Evolutionary conservation across 2,888 invertebrate genomes (phyloP).

Genomic region (Thelaira solivaga): DNA sequence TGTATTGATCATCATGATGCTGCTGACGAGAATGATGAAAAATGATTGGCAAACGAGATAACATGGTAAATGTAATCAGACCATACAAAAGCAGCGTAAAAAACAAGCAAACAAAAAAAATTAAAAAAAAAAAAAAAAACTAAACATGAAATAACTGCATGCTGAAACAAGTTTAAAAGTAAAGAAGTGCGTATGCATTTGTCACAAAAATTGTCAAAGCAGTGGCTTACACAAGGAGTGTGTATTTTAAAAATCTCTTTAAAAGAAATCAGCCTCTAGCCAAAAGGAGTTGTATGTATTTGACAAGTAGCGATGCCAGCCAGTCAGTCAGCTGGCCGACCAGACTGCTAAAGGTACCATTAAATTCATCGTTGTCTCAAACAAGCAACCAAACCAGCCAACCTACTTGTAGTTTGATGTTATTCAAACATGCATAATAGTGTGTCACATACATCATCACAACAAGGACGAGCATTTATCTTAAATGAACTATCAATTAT

Average conservation of each 20-base stretch:
- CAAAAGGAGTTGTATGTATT: slow-evolving; percentile 29
- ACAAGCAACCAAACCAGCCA: slow-evolving; percentile 31
- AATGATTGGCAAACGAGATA: slow-evolving; percentile 61
- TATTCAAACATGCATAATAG: slow-evolving; percentile 29
- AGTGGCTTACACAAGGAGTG: slow-evolving; percentile 12
- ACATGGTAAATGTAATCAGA: slow-evolving; percentile 51
- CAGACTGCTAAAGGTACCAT: neutral
- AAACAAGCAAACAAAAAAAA: slow-evolving; percentile 7
- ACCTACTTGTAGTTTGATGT: slow-evolving; percentile 24
- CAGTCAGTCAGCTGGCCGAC: neutral
- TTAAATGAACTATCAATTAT: slow-evolving; percentile 48
- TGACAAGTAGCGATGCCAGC: slow-evolving; percentile 33
- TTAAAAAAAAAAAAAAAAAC: slow-evolving; percentile 29
- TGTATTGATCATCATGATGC: slow-evolving; percentile 42
- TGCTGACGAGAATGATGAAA: slow-evolving; percentile 32
- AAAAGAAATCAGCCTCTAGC: slow-evolving; percentile 2
- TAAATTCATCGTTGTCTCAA: slow-evolving; percentile 24
- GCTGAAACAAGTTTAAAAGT: slow-evolving; percentile 4
- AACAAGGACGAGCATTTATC: slow-evolving; percentile 44
- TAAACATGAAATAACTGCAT: slow-evolving; percentile 24
- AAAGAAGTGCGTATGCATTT: slow-evolving; percentile 62
- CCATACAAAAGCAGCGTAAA: slow-evolving; percentile 20
- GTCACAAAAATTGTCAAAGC: slow-evolving; percentile 55
- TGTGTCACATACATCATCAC: slow-evolving; percentile 16
- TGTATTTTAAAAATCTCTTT: slow-evolving; percentile 10